Conservation (phyloP, 2,797 vertebrate species). For the Eospalax fontanierii region DNA sequence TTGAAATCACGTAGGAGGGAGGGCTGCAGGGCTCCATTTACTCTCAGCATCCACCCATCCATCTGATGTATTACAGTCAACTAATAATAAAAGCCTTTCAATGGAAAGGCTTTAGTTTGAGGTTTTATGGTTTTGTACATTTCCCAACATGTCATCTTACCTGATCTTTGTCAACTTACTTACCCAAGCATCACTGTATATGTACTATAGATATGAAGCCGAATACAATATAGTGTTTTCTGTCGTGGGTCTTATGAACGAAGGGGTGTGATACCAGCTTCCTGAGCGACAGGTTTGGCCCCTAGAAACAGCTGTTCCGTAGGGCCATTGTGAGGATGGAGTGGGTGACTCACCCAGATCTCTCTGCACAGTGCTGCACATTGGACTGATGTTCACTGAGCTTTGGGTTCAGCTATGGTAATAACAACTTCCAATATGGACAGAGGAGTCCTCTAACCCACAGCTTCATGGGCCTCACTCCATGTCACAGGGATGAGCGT, state of each 20-base stretch:
- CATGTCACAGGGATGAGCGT: rapidly evolving
- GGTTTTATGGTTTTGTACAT: neutral
- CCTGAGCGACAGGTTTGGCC: neutral
- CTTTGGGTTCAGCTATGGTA: neutral
- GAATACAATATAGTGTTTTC: rapidly evolving
- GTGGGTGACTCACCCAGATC: neutral
- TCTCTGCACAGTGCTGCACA: neutral
- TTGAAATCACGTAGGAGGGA: neutral
- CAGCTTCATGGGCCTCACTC: neutral
- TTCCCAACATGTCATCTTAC: neutral
- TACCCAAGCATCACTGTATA: neutral
- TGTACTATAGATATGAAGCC: neutral
- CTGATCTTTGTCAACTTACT: neutral
- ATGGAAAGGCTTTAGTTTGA: neutral
- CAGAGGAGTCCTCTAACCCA: neutral
- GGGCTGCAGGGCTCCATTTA: neutral
- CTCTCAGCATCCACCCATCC: neutral
- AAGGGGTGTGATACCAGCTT: neutral
- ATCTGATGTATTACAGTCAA: neutral
- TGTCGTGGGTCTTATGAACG: neutral
- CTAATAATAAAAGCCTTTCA: neutral
- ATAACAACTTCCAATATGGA: too few species aligned
- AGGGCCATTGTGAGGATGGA: neutral
- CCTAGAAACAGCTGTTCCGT: neutral
- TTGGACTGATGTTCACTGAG: neutral